Percentiles rank a stretch among this genome's conserved stretches.
Conservation (phyloP, 2,888 invertebrate genomes). For the Heliconius cydno region DNA sequence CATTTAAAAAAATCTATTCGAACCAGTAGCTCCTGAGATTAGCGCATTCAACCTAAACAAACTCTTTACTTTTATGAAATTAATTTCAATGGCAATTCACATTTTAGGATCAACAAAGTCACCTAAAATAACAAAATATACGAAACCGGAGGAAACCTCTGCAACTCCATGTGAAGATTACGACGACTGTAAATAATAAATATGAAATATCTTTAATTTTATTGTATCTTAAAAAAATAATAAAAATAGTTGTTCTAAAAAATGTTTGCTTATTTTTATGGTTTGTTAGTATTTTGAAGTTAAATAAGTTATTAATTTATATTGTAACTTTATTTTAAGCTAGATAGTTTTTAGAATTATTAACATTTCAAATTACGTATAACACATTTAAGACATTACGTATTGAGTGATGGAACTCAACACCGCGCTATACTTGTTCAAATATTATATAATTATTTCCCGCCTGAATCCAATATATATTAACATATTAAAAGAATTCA, state of each 20-base stretch:
- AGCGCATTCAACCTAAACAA: too few species aligned
- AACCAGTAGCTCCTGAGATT: too few species aligned
- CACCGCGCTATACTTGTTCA: background rate
- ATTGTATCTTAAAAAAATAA: background rate
- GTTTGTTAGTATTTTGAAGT: too few species aligned
- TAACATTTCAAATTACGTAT: too few species aligned
- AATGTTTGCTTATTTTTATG: too few species aligned
- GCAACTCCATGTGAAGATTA: conserved; percentile 31
- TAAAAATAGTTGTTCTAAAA: too few species aligned
- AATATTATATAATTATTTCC: background rate
- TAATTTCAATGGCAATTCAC: background rate
- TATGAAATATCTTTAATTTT: background rate
- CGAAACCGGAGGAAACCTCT: conserved; percentile 32
- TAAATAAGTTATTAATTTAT: too few species aligned
- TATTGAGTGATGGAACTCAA: background rate
- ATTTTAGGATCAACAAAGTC: conserved; percentile 48
- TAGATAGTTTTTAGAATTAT: too few species aligned
- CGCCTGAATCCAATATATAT: background rate
- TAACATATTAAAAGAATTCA: background rate
- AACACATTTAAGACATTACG: background rate
- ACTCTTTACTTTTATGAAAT: background rate
- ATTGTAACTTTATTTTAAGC: too few species aligned
- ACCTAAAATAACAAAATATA: conserved; percentile 37
- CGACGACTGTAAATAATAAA: conserved; percentile 31
- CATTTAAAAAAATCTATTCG: too few species aligned